Conservation (phyloP, 2,113 vertebrate species). For the Ammodytes marinus region DNA sequence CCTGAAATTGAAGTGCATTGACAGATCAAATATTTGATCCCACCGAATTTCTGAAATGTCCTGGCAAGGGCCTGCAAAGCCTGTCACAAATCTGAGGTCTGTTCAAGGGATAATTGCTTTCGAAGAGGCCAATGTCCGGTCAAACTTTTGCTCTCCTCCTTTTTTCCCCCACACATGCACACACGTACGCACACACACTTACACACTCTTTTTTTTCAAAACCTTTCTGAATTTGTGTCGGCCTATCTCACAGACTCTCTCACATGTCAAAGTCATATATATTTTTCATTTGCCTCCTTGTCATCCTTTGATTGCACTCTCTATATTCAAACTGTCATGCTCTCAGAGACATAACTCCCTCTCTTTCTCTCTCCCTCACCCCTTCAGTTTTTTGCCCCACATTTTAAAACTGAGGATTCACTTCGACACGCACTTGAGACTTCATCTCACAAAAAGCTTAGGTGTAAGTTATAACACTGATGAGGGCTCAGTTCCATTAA, state of each 20-base stretch:
- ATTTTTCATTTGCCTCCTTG: slow-evolving; percentile 4
- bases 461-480: no score
- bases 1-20: slow-evolving; percentile 47
- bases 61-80: slow-evolving; percentile 31
- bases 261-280: background rate
- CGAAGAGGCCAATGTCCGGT: slow-evolving; percentile 28
- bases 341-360: slow-evolving; percentile 5
- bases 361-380: background rate
- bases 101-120: slow-evolving; percentile 68
- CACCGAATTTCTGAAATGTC: slow-evolving; percentile 17
- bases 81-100: slow-evolving; percentile 55
- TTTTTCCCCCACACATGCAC: background rate
- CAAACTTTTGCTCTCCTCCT: background rate
- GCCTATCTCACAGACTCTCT: background rate
- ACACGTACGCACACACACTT: no score
- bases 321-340: background rate
- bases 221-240: background rate
- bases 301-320: background rate
- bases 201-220: background rate
- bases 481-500: no score
- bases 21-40: slow-evolving; percentile 53
- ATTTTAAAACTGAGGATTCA: slow-evolving; percentile 10
- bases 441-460: background rate
- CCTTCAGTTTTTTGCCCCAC: background rate
- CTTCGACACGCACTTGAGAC: slow-evolving; percentile 4